A percentile compares a stretch with the other conserved stretches of the same genome.
Evolutionary conservation across 1,140 invertebrate genomes (phyloP).

Genomic region (Bradynema listronoti): DNA sequence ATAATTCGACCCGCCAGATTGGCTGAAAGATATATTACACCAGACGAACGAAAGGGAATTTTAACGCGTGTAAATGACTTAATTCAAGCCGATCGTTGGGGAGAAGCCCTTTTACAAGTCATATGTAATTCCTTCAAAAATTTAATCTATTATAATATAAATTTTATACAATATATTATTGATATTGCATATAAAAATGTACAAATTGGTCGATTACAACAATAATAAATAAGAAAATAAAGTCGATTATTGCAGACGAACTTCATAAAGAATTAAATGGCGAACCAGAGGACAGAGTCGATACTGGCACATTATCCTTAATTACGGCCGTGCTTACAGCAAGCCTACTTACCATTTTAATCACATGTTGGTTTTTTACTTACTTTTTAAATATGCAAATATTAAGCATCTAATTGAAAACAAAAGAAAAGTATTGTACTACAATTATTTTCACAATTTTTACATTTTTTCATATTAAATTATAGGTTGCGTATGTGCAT

Average conservation of each 20-base stretch:
- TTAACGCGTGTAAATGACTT: conserved; percentile 50
- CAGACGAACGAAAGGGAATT: conserved; percentile 48
- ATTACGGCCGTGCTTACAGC: conserved; percentile 52
- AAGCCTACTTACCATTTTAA: conserved; percentile 45
- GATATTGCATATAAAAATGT: conserved; percentile 6
- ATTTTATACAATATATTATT: conserved; percentile 20
- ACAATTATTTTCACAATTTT: conserved; percentile 5
- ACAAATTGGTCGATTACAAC: conserved; percentile 10
- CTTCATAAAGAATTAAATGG: conserved; percentile 48
- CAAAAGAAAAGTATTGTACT: too few relatives aligned
- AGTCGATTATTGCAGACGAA: conserved; percentile 37
- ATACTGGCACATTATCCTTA: conserved; percentile 52
- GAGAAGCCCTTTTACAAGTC: conserved; percentile 34
- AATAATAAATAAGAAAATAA: conserved; percentile 5
- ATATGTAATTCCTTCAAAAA: conserved; percentile 21
- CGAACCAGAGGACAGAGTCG: conserved; percentile 47
- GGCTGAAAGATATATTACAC: conserved; percentile 50
- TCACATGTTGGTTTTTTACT: too few relatives aligned
- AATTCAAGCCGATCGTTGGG: conserved; percentile 51
- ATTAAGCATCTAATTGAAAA: too few relatives aligned
- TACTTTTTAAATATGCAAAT: too few relatives aligned
- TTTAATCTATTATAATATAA: conserved; percentile 13
- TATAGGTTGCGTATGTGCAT: conserved; percentile 57
- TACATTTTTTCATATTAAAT: neutral
- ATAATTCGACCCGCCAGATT: conserved; percentile 56